Evolutionary conservation across 2,797 vertebrate species (phyloP).

Genomic region (Gallinago solitaria): DNA sequence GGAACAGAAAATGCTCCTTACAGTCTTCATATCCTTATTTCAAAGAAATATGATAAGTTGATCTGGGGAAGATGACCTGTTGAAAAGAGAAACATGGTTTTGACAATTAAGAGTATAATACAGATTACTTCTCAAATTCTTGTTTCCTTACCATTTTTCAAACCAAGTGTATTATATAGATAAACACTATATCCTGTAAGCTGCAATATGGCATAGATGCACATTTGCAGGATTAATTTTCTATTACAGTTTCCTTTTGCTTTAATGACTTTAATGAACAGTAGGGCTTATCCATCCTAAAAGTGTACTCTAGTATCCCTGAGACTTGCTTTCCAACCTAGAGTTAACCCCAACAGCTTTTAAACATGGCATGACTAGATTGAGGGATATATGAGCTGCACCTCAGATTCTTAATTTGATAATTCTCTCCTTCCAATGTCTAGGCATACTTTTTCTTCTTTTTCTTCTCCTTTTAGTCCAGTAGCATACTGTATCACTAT

Average conservation of each 20-base stretch:
- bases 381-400: background rate
- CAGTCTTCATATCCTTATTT: background rate
- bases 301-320: background rate
- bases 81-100: background rate
- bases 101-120: background rate
- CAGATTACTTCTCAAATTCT: background rate
- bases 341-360: background rate
- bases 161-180: background rate
- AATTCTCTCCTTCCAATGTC: background rate
- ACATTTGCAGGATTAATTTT: background rate
- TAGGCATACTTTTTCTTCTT: background rate
- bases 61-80: background rate
- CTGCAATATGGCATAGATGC: background rate
- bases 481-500: background rate
- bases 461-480: background rate
- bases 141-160: background rate
- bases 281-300: background rate
- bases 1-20: background rate
- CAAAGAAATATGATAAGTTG: background rate
- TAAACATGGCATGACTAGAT: background rate
- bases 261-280: background rate
- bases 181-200: background rate
- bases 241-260: background rate
- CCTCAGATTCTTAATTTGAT: background rate
- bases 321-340: background rate